phyloP scores from a whole-genome alignment of 2,113 vertebrate genomes.

The Typhlomys cinereus region DNA sequence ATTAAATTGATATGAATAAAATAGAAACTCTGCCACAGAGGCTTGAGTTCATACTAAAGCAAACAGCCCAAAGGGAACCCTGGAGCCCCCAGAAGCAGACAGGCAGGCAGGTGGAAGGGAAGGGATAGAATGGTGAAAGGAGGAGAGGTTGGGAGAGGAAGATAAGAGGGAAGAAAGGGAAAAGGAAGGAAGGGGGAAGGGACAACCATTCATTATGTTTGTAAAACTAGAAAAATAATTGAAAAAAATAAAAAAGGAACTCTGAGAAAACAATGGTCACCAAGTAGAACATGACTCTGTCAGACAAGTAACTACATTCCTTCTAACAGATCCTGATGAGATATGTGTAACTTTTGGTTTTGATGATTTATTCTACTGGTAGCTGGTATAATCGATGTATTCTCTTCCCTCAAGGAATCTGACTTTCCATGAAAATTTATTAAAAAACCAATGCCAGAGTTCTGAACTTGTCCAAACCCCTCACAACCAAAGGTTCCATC shows the following conservation, averaged over 20 bases:
- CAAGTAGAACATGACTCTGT: background rate
- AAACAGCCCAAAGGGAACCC: too few relatives aligned
- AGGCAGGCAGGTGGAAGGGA: too few relatives aligned
- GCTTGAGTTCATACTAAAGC: too few relatives aligned
- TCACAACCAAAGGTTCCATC: background rate
- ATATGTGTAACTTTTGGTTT: background rate
- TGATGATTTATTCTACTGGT: constrained; percentile 48
- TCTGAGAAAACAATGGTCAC: background rate
- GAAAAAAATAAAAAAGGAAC: background rate
- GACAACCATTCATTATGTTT: too few relatives aligned
- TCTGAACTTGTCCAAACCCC: background rate
- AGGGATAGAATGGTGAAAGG: too few relatives aligned
- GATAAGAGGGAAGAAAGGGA: too few relatives aligned
- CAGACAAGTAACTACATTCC: constrained; percentile 37
- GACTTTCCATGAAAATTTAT: constrained; percentile 43
- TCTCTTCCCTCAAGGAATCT: constrained; percentile 49
- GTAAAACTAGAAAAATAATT: too few relatives aligned
- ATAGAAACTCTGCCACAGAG: background rate
- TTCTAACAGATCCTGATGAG: constrained; percentile 27
- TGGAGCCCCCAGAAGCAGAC: too few relatives aligned
- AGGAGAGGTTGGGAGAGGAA: too few relatives aligned
- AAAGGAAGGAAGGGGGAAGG: too few relatives aligned
- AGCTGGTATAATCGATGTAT: background rate
- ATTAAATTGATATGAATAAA: constrained; percentile 29
- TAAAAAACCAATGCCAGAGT: constrained; percentile 37